Evolutionary conservation across 1,140 invertebrate species (phyloP).

Genomic region (Aphis craccivora): DNA sequence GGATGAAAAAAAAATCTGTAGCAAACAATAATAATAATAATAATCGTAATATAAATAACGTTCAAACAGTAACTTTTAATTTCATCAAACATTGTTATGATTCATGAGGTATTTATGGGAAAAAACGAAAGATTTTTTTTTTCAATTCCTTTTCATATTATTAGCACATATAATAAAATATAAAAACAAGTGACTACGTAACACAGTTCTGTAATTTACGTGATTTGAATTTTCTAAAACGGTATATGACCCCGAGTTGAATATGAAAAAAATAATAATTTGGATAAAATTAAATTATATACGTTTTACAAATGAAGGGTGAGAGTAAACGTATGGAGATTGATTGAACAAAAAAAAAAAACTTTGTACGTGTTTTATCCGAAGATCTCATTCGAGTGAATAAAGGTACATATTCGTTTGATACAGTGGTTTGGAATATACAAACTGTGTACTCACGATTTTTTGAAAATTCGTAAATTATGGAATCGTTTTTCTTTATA

Average conservation of each 20-base stretch:
- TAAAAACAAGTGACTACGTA: not conserved
- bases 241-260: not conserved
- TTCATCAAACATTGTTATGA: not conserved
- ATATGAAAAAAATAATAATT: not conserved
- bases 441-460: not conserved
- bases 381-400: not conserved
- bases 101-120: not conserved
- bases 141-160: not conserved
- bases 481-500: not conserved
- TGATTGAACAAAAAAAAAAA: not conserved
- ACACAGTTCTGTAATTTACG: constrained; percentile 31
- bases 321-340: not conserved
- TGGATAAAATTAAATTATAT: constrained; percentile 6
- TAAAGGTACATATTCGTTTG: not conserved
- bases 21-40: constrained; percentile 12
- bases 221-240: not conserved
- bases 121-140: not conserved
- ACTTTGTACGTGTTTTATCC: not conserved
- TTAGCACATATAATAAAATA: constrained; percentile 21
- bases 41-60: not conserved
- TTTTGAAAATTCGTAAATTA: not conserved
- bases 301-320: not conserved
- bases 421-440: not conserved
- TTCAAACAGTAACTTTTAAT: constrained; percentile 35
- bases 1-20: not conserved